phyloP scores from a whole-genome alignment of 2,797 vertebrate species.

The Rhabdophis nuchalis region DNA sequence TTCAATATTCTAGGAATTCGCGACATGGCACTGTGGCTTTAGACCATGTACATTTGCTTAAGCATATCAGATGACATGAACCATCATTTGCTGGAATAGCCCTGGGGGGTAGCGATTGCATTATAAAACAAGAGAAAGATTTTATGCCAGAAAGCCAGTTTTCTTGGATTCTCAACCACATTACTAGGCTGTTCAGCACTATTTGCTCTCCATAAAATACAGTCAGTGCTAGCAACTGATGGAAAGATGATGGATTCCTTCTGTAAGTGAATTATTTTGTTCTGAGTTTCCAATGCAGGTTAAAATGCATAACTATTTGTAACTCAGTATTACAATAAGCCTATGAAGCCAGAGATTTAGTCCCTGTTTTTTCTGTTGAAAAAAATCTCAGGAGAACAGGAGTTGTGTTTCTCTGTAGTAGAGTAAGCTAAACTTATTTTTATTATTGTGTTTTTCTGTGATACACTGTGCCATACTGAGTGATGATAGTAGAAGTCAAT shows the following conservation, averaged over 20 bases:
- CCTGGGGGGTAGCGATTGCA: background rate
- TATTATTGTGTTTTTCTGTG: background rate
- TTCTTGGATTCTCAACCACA: background rate
- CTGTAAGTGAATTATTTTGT: conserved; percentile 6
- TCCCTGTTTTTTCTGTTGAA: background rate
- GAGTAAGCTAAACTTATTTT: background rate
- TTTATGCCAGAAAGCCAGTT: background rate
- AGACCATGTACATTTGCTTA: background rate
- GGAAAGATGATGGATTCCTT: background rate
- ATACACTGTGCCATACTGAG: background rate
- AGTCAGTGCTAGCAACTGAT: background rate
- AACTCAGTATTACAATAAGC: background rate
- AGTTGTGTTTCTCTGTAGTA: background rate
- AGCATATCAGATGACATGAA: background rate
- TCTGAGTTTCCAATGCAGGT: background rate
- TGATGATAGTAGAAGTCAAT: background rate
- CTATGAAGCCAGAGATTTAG: background rate
- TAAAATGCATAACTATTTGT: background rate
- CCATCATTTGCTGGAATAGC: background rate
- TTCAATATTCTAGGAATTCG: background rate
- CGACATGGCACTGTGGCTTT: background rate
- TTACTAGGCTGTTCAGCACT: background rate
- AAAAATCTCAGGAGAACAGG: background rate
- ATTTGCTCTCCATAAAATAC: background rate
- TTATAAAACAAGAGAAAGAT: background rate